phyloP scores from a whole-genome alignment of 2,113 vertebrate genomes.

The Mobula birostris region DNA sequence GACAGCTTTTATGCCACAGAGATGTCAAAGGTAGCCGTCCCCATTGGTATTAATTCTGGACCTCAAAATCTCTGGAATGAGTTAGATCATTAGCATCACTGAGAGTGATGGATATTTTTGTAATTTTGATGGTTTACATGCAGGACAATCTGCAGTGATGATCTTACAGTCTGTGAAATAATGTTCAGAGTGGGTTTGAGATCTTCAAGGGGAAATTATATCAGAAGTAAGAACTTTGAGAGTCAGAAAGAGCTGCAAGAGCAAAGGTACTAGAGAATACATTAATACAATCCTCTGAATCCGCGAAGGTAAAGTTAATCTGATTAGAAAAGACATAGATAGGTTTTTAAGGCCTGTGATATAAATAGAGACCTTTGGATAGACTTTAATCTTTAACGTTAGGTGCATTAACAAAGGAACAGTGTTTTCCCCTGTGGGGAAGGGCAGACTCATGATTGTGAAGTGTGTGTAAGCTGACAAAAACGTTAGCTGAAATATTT shows the following conservation, averaged over 20 bases:
- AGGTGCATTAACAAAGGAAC: not conserved
- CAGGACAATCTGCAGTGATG: not conserved
- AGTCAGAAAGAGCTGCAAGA: not conserved
- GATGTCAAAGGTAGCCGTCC: not conserved
- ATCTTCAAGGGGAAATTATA: not conserved
- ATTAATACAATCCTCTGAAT: not conserved
- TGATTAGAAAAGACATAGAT: not conserved
- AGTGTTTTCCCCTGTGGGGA: not conserved
- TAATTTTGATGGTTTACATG: not conserved
- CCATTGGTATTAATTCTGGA: not conserved
- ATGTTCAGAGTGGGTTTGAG: not conserved
- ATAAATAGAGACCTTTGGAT: not conserved
- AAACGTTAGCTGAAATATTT: not conserved
- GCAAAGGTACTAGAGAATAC: not conserved
- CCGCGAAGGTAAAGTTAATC: not conserved
- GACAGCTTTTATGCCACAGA: not conserved
- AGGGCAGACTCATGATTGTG: not conserved
- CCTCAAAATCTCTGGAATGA: not conserved
- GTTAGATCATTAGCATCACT: not conserved
- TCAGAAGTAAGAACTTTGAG: not conserved
- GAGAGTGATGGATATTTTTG: not conserved
- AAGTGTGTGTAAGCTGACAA: not conserved
- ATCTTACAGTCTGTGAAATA: not conserved
- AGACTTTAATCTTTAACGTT: not conserved
- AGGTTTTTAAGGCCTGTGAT: not conserved